These are phyloP conservation scores for Emys orbicularis DNA, from an alignment of 2,797 vertebrate species.

Conservation along the genomic window DNA sequence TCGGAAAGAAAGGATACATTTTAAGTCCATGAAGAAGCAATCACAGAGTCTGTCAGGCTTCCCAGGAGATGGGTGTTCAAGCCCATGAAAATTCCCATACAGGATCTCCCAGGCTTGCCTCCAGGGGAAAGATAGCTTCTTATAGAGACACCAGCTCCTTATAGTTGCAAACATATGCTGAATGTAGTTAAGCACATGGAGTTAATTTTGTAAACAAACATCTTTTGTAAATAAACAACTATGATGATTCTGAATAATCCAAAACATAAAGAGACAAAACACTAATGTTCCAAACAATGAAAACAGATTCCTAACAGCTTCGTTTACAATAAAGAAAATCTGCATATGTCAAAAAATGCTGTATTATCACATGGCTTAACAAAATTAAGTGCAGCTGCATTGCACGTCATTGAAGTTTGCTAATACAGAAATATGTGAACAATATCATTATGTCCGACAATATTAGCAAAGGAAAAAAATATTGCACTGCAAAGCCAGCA, in stretches of 20 bases:
- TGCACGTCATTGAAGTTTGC: conserved; percentile 34
- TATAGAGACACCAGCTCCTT: neutral
- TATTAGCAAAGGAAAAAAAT: conserved; percentile 37
- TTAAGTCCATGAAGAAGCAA: neutral
- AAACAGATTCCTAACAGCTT: conserved; percentile 64
- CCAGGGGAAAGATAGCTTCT: conserved; percentile 4
- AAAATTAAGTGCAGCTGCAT: conserved; percentile 38
- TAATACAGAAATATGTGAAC: neutral
- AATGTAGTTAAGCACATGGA: conserved; percentile 8
- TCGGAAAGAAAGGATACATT: neutral
- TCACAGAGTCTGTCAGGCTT: fast-evolving
- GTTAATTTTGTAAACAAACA: conserved; percentile 53
- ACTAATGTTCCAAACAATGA: conserved; percentile 62
- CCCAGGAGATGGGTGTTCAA: neutral
- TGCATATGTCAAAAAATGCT: conserved; percentile 55
- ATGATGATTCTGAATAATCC: conserved; percentile 66
- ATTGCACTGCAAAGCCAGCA: conserved; percentile 16
- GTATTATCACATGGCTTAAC: conserved; percentile 49
- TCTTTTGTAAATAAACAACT: neutral
- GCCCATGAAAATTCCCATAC: neutral
- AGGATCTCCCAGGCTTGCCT: conserved; percentile 12
- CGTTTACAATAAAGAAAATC: conserved; percentile 63
- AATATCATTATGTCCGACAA: neutral
- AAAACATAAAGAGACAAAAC: conserved; percentile 70
- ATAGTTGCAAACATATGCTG: conserved; percentile 24